Evolutionary conservation across 1,140 invertebrate genomes (phyloP), one percentile per base, ranked within the genome.

Genomic region (Tetraneura akinire): DNA sequence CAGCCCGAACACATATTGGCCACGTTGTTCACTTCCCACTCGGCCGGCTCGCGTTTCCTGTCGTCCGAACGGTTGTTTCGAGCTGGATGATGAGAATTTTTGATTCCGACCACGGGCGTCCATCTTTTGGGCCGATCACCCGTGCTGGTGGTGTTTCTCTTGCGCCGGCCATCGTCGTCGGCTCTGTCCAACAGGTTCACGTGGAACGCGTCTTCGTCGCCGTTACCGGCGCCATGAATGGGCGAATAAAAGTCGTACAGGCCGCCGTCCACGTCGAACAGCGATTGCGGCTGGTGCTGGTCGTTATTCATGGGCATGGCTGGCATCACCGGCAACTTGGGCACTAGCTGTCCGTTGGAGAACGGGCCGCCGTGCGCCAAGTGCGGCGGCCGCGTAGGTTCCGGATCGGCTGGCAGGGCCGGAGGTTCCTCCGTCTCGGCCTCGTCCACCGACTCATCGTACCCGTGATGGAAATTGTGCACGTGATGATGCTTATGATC

Each of bases 401-500:
- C 74, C 3, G 74, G 53, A n/a, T 0, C 14, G 0, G 55, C 11
- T 6, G 51, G 18, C n/a, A 42, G 0, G 0, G 32, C 74, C 0
- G 18, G 21, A 1, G 47, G 55, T 10, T 26, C 73, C 10, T 81
- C 68, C 18, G 60, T 37, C 0, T 70, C 42, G 6, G 64, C 37
- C 42, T 80, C 53, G 68, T 80, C 68, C 66, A 81, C 62, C 9
- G 80, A 14, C 29, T 78, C 55, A 14, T 80, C 53, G 62, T 71
- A 64, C 81, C 93, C 90, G 83, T 93, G 92, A 82, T 91, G 90
- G 82, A 90, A 92, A 81, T 92, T 90, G 83, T 93, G 92, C 0
- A 88, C 92, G 83, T 94, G 92, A 83, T 94, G 92, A 82, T 94
- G 92, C 83, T 94, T 94, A 85, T 94, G 92, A 83, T 93, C 92